Evolutionary conservation across 2,888 invertebrate species (phyloP), one percentile per base, ranked within the genome.

Genomic region (Scaptomyza cyrtandrae): DNA sequence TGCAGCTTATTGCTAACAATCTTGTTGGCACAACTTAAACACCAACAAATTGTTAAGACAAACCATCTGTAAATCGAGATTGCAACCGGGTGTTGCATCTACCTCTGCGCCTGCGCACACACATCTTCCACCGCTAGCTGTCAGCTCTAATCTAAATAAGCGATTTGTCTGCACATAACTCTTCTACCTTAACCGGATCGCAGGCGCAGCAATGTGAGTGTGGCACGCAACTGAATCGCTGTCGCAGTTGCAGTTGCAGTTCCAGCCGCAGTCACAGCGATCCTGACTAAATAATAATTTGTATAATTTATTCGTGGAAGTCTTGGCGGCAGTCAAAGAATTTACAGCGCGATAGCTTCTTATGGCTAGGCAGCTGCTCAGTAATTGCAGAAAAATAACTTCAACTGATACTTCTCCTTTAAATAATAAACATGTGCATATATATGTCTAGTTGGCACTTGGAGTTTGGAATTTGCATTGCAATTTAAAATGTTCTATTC

Each of bases 161-260:
- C 86, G 81, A 88, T 81, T 86, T 78, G 80, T 76, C 86, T 80
- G 75, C 57, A 64, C 83, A 79, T 87, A 86, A 86, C 80, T 84
- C 58, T 53, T 35, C 58, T 43, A 60, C 57, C 67, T 70, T 71
- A 71, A 79, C 68, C 70, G 59, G 73, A 61, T 80, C 58, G 62
- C 55, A 13, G n/a, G 31, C 24, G 29, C 9, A n/a, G n/a, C 48
- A 54, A 24, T 24, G 13, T n/a, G 37, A 58, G 49, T 67, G 57
- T 48, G 65, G 65, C 57, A 61, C 61, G 70, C 65, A 55, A 37
- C 67, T 61, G 48, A 43, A 27, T 24, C 35, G 29, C 4, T 29
- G 60, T 14, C 37, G 19, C 39, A 9, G 39, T 39, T 14, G n/a
- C 39, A 39, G n/a, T 37, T 48, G 29, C 37, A 35, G 35, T 31